Percentiles rank a stretch among this genome's conserved stretches.
Conservation (phyloP, 2,888 invertebrate genomes). For the Limnephilus lunatus region DNA sequence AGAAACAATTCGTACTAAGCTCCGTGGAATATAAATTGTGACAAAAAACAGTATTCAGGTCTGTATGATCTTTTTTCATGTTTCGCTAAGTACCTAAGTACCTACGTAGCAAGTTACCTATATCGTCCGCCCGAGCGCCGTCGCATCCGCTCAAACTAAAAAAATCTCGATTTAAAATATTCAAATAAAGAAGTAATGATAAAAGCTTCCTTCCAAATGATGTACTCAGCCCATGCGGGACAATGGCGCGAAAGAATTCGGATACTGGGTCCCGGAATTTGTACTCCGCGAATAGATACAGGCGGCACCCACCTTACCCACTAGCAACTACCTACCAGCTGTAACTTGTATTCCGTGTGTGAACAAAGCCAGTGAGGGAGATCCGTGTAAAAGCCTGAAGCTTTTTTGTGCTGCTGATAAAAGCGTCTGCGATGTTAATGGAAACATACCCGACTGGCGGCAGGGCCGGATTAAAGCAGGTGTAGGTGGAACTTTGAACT, state of each 20-base stretch:
- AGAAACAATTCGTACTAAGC: background rate
- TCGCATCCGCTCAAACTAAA: background rate
- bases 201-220: conserved; percentile 2
- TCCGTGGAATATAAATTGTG: too few species aligned
- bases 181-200: background rate
- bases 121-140: background rate
- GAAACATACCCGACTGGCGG: conserved; percentile 15
- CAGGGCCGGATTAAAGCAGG: background rate
- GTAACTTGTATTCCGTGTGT: background rate
- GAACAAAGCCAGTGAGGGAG: conserved; percentile 44
- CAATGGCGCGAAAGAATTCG: conserved; percentile 37
- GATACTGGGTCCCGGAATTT: background rate
- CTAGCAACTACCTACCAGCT: background rate
- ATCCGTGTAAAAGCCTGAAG: conserved; percentile 48
- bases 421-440: conserved; percentile 54
- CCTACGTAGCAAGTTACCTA: background rate
- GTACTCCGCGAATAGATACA: background rate
- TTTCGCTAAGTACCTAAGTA: background rate
- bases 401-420: conserved; percentile 56
- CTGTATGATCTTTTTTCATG: background rate
- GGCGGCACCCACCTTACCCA: background rate
- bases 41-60: too few species aligned
- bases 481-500: background rate
- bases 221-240: conserved; percentile 11
- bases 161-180: background rate